Evolutionary conservation across 2,113 vertebrate species (phyloP), one percentile per base, ranked within the genome.

Genomic region (Camelus bactrianus): DNA sequence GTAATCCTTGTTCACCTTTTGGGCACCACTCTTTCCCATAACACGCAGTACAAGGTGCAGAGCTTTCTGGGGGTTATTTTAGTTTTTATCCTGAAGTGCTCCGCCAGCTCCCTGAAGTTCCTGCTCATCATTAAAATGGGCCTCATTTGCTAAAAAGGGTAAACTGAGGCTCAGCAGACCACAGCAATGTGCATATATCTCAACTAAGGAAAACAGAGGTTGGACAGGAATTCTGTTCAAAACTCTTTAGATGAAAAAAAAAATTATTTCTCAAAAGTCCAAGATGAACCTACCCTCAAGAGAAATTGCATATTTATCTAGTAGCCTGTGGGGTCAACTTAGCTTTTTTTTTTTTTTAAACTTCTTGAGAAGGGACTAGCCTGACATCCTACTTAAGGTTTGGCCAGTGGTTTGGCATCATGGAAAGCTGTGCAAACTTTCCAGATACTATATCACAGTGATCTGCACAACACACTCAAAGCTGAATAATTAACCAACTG

Each of bases 121-220:
- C 20, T 56, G n/a, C 48, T 62, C 15, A 0, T 92, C 75, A 93
- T 89, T 56, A 83, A 89, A 91, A 72, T 81, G 24, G 19, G 42
- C 9, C 30, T 91, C 20, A 5, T 54, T 77, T 54, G 60, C 54
- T 65, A 70, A 85, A 60, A 60, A 6, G 17, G 7, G 2, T 77
- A 91, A 92, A 94, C 20, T n/a, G 67, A 95, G 88, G n/a, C 35
- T 60, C 1, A 48, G 90, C 87, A 90, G 30, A 92, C n/a, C 20
- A 76, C 82, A 79, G 72, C 65, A 64, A 79, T 10, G 1, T 12
- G 20, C 11, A 26, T 50, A 42, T 17, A 50, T 52, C 77, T 84
- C 72, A 79, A 60, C 67, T 28, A 1, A 64, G 16, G 2, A 10
- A 90, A 92, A 77, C 5, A 70, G 2, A 84, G 38, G 50, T 35